Conservation (phyloP, 2,797 vertebrate species). For the Anguilla obscura region DNA sequence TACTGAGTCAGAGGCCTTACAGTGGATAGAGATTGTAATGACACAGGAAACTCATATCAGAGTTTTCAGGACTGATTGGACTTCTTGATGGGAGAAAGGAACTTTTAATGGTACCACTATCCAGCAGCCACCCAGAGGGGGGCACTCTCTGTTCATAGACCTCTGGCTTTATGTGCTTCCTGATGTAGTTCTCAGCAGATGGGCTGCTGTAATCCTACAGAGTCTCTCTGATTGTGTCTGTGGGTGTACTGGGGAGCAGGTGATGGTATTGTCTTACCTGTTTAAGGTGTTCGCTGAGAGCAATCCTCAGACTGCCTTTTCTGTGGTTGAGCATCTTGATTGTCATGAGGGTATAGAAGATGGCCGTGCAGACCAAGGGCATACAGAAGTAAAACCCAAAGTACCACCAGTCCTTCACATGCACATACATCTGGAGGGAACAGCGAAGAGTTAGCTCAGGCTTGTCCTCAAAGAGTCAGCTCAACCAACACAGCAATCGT, state of each 20-base stretch:
- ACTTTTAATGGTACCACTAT: not conserved
- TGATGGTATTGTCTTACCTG: constrained; percentile 74
- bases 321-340: constrained; percentile 93
- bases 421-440: constrained; percentile 78
- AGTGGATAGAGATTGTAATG: not conserved
- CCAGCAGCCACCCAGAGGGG: not conserved
- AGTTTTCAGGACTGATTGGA: not conserved
- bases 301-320: constrained; percentile 91
- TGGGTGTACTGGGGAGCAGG: not conserved
- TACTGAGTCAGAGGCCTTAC: not conserved
- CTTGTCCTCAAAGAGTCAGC: not conserved
- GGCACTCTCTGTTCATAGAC: not conserved
- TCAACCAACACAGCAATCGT: not conserved
- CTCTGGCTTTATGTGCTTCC: not conserved
- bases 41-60: not conserved
- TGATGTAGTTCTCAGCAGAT: not conserved
- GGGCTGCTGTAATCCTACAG: too few species aligned
- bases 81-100: not conserved
- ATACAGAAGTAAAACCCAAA: constrained; percentile 97
- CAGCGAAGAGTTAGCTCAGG: constrained; percentile 4
- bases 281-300: constrained; percentile 95
- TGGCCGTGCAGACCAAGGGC: constrained; percentile 85
- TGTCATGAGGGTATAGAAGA: constrained; percentile 96
- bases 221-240: not conserved
- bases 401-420: constrained; percentile 94